phyloP scores from a whole-genome alignment of 2,113 vertebrate species.

The Nibea coibor region DNA sequence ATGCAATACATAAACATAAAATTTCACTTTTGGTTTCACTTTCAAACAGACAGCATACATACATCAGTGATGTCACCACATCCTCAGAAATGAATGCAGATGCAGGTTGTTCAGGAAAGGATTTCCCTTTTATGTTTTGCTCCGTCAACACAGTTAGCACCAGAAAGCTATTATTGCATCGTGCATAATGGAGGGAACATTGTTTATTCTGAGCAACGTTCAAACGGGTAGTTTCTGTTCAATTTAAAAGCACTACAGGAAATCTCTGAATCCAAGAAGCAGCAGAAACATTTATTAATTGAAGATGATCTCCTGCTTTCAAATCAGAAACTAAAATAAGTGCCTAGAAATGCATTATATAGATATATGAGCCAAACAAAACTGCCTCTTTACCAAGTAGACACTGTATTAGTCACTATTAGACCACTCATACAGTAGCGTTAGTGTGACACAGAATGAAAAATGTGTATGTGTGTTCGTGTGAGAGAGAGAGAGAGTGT shows the following conservation, averaged over 20 bases:
- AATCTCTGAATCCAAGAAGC: not conserved
- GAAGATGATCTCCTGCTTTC: not conserved
- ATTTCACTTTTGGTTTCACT: constrained; percentile 7
- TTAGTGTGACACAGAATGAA: constrained; percentile 18
- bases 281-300: not conserved
- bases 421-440: constrained; percentile 13
- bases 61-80: not conserved
- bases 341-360: not conserved
- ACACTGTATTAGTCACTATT: constrained; percentile 8
- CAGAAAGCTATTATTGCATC: not conserved
- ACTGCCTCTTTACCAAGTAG: not conserved
- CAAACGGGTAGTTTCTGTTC: not conserved
- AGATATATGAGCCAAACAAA: not conserved
- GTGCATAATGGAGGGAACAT: not conserved
- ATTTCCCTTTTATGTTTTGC: not conserved
- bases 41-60: not conserved
- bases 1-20: not conserved
- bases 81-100: not conserved
- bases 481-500: not conserved
- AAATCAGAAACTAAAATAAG: not conserved
- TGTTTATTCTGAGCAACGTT: not conserved
- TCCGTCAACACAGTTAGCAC: not conserved
- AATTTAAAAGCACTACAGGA: not conserved
- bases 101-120: not conserved
- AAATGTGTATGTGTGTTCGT: constrained; percentile 19